These are phyloP conservation scores for Coelopa frigida DNA, from an alignment of 1,140 invertebrate genomes.

Conservation along the genomic window DNA sequence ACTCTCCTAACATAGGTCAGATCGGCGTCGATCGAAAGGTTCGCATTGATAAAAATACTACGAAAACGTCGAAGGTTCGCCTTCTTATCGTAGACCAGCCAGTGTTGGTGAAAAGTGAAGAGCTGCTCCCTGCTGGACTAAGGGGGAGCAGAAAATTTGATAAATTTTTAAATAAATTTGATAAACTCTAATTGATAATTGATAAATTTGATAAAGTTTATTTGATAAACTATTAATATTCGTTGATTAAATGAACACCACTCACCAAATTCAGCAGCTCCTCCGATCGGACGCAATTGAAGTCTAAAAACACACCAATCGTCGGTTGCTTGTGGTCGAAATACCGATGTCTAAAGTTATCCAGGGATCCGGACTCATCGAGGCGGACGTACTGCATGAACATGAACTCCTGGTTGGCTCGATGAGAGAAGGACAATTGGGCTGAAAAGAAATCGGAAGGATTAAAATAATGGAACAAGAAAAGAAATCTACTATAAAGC, in stretches of 20 bases:
- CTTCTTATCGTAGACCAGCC: slow-evolving; percentile 26
- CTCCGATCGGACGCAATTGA: slow-evolving; percentile 24
- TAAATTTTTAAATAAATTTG: neutral
- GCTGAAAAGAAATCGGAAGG: too few species aligned
- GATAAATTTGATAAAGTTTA: neutral
- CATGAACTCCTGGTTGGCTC: slow-evolving; percentile 12
- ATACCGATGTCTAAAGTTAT: slow-evolving; percentile 22
- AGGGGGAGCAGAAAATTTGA: neutral
- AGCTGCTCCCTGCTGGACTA: slow-evolving; percentile 18
- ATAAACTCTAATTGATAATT: neutral
- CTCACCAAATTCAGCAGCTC: slow-evolving; percentile 20
- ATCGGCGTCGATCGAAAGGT: slow-evolving; percentile 24
- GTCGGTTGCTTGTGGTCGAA: slow-evolving; percentile 20
- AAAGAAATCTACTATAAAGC: neutral
- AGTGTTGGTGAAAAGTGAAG: slow-evolving; percentile 24
- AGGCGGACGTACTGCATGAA: slow-evolving; percentile 22
- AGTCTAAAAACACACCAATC: slow-evolving; percentile 27
- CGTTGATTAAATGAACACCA: neutral
- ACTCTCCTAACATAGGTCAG: slow-evolving; percentile 18
- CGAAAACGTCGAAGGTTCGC: slow-evolving; percentile 10
- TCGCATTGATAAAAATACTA: slow-evolving; percentile 13
- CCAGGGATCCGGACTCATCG: slow-evolving; percentile 1
- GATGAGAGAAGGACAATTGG: slow-evolving; percentile 18
- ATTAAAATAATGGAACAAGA: too few species aligned
- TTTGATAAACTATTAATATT: neutral